A percentile compares a stretch with the other conserved stretches of the same genome.
These are phyloP conservation scores for Andrena minutula DNA, from an alignment of 2,888 invertebrate genomes.

Conservation along the genomic window DNA sequence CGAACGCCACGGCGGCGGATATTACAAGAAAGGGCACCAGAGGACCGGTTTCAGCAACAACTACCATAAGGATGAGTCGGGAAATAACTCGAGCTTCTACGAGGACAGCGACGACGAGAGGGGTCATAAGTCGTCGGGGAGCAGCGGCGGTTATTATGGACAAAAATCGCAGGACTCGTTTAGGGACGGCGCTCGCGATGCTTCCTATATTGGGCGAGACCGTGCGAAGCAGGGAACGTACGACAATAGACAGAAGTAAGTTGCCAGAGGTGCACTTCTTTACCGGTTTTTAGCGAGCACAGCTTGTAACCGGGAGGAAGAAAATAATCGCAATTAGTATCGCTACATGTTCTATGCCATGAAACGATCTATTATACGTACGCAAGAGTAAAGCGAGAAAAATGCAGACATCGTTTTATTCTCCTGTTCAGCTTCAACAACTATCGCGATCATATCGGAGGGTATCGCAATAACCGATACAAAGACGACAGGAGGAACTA, in stretches of 20 bases:
- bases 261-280: neutral
- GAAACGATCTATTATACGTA: neutral
- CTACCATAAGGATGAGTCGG: constrained; percentile 90
- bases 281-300: neutral
- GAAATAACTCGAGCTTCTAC: constrained; percentile 89
- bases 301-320: neutral
- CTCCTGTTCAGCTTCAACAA: constrained; percentile 80
- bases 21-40: constrained; percentile 89
- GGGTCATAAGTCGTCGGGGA: constrained; percentile 81
- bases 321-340: neutral
- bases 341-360: neutral
- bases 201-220: constrained; percentile 56
- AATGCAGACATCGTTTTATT: constrained; percentile 13
- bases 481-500: constrained; percentile 85
- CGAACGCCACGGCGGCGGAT: constrained; percentile 67
- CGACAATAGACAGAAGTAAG: constrained; percentile 70
- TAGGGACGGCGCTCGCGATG: constrained; percentile 65
- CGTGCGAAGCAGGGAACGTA: constrained; percentile 50
- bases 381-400: neutral
- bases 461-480: constrained; percentile 86
- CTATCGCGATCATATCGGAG: constrained; percentile 84
- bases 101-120: constrained; percentile 87
- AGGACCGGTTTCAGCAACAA: constrained; percentile 90
- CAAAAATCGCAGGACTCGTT: constrained; percentile 68
- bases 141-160: constrained; percentile 79